Evolutionary conservation across 37 sponge, comb jelly and placozoan species (phyloP), one percentile per base, ranked within the genome.

Genomic region (Beroe forskalii): DNA sequence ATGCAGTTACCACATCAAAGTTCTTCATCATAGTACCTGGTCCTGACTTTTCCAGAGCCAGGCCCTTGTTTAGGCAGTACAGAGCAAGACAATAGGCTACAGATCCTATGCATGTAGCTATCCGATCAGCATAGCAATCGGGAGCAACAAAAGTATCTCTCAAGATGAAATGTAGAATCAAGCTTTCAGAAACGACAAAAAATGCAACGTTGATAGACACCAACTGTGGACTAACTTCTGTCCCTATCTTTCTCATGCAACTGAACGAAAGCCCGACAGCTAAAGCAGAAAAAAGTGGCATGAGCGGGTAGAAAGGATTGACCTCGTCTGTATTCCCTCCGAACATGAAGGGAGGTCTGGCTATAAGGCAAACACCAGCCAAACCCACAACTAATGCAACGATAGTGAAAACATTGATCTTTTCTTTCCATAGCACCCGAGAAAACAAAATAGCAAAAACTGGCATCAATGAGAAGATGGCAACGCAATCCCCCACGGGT

Each of bases 201-300:
- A 80, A 1, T 44, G 86, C 28, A 3, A 80, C 30, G 12, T 33
- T 35, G 8, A 27, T 28, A 1, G 55, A 30, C 14, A 80, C 30
- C 35, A 44, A 44, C 1, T 33, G 27, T 4, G 86, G 44, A 41
- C 86, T 80, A 27, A 80, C 55, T 2, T 41, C 55, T 4, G 86
- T 80, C 2, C 86, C 86, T 6, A 80, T 27, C 42, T 80, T 80
- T 24, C 86, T 41, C 86, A 80, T 80, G 55, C 44, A 80, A 25
- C 86, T 80, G 27, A 41, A 80, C 30, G 86, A 23, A 44, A 80
- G 27, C 24, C 86, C 86, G 28, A 28, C 4, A 25, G 42, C 35
- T n/a, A 80, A 42, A 27, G 38, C n/a, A 41, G 48, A 32, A 43
- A 37, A 0, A 8, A 80, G 24, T 42, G 86, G 86, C 4, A 80